phyloP scores from a whole-genome alignment of 2,888 invertebrate species.

The Tenthredo livida region DNA sequence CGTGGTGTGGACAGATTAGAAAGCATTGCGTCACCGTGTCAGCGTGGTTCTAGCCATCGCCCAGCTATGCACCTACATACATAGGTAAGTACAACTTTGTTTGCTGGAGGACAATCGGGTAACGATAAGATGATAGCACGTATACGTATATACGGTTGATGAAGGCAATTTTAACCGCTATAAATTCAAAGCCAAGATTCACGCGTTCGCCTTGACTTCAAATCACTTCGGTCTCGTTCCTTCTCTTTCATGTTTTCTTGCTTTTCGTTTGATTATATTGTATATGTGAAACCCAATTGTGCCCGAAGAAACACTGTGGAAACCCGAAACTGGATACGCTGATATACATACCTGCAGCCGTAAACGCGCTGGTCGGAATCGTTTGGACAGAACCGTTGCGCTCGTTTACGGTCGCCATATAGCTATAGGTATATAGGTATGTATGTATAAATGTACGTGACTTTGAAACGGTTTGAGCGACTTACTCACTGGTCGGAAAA shows the following conservation, averaged over 20 bases:
- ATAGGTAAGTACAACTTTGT: not conserved
- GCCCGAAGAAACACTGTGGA: not conserved
- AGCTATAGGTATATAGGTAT: not conserved
- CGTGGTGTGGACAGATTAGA: constrained; percentile 45
- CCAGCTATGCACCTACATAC: not conserved
- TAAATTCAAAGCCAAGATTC: not conserved
- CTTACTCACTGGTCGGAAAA: constrained; percentile 5
- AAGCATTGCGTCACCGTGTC: constrained; percentile 45
- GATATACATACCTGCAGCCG: constrained; percentile 1
- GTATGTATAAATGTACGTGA: constrained; percentile 24
- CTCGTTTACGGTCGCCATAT: not conserved
- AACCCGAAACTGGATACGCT: constrained; percentile 28
- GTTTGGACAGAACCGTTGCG: constrained; percentile 38
- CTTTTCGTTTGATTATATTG: not conserved
- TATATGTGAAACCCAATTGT: not conserved
- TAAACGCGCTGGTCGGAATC: constrained; percentile 10
- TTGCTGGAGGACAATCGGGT: constrained; percentile 29
- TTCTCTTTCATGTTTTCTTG: not conserved
- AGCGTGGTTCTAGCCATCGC: constrained; percentile 21
- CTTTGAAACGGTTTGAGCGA: constrained; percentile 11
- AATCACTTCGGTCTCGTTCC: not conserved
- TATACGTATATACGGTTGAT: not conserved
- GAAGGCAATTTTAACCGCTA: not conserved
- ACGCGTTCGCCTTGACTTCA: not conserved
- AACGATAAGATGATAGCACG: constrained; percentile 23